Percentiles rank a stretch among this genome's conserved stretches.
Conservation (phyloP, 2,113 vertebrate genomes). For the Laticauda laticaudata region DNA sequence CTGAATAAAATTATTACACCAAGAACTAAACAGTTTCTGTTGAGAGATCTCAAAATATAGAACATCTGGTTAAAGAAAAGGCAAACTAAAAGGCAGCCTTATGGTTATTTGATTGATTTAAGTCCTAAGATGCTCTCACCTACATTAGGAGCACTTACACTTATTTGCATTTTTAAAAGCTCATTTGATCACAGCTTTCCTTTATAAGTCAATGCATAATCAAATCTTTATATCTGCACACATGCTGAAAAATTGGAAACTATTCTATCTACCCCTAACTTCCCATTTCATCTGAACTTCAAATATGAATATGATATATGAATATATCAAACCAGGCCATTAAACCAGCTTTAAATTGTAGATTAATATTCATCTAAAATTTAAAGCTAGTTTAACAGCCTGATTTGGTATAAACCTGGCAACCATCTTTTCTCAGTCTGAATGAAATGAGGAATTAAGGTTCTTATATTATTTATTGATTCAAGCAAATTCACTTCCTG, state of each 20-base stretch:
- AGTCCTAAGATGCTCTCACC: not conserved
- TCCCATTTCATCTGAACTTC: not conserved
- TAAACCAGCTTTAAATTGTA: not conserved
- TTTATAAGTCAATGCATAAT: not conserved
- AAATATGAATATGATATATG: not conserved
- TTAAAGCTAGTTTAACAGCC: not conserved
- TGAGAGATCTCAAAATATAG: conserved; percentile 13
- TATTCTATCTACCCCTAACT: not conserved
- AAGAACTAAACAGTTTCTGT: not conserved
- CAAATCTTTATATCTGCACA: not conserved
- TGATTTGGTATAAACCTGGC: too few relatives aligned
- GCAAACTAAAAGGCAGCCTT: conserved; percentile 14
- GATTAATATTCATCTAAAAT: not conserved
- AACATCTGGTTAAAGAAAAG: conserved; percentile 18
- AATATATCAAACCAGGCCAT: not conserved
- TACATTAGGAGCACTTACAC: conserved; percentile 6
- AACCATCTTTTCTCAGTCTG: not conserved
- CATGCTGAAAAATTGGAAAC: not conserved
- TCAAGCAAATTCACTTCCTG: not conserved
- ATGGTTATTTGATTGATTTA: conserved; percentile 15
- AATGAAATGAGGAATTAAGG: not conserved
- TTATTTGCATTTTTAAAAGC: not conserved
- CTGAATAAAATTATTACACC: not conserved
- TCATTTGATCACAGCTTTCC: not conserved
- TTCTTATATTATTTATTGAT: not conserved